Base-by-base conservation (phyloP, 2,113 vertebrate genomes). In the Xiphophorus maculatus region DNA sequence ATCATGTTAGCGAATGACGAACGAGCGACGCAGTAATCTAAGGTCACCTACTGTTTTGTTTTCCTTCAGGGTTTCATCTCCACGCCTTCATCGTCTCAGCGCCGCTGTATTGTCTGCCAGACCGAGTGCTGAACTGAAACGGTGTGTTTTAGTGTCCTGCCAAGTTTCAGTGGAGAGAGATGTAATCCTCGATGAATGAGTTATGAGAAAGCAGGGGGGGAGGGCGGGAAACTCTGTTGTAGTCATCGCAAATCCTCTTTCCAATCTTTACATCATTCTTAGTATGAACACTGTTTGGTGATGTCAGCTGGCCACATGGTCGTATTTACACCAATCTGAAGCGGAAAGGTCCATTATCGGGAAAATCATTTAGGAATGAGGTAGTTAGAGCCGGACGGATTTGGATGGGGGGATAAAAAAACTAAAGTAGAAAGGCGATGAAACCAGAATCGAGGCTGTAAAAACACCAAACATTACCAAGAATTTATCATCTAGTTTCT, bases 231-330 rank as follows among this genome's bases (percentile, higher is more conserved):
- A 80, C 64, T 66, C 84, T 73, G 86, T 73, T 74, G 9, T 71
- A 68, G 69, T 84, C 84, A 83, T 76, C 68, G 74, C 83, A 90
- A 91, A 92, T 92, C 92, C 88, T 90, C 88, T 91, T 89, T 90
- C 77, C 84, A 79, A 74, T 88, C 88, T 79, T 88, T 75, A 75
- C 75, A 81, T 74, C 84, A 77, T 80, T 88, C 84, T 87, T 83
- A 73, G 73, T 73, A 37, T 73, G 72, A 69, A 80, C 74, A 74
- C 58, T 81, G 84, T 82, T 84, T 37, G 60, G 48, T 74, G 42
- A 69, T 22, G 28, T 73, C 86, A 66, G 44, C 37, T 10, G 29
- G 72, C 14, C 61, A 69, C 61, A 37, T 74, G 12, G 54, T 66
- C n/a, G 1, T 62, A 15, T 27, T 22, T 1, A 40, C n/a, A 15